Evolutionary conservation across 1,140 invertebrate genomes (phyloP).

Genomic region (Drosophila punjabiensis): DNA sequence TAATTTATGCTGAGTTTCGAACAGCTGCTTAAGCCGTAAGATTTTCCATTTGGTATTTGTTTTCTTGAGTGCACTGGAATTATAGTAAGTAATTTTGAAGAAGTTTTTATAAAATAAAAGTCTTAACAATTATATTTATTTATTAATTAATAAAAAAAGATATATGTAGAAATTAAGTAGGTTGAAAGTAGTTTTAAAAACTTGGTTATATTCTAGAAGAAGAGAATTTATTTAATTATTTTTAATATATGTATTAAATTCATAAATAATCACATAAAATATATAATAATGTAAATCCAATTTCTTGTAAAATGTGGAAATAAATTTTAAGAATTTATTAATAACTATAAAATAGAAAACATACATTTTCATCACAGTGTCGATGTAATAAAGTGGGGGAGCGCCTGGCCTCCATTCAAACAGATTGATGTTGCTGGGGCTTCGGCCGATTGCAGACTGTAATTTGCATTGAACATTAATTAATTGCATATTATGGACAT

Average conservation of each 20-base stretch:
- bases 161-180: too few relatives aligned
- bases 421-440: constrained; percentile 38
- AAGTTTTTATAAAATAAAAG: too few relatives aligned
- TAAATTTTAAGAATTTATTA: too few relatives aligned
- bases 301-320: too few relatives aligned
- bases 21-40: constrained; percentile 38
- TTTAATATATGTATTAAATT: too few relatives aligned
- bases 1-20: constrained; percentile 50
- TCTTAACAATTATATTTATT: neutral
- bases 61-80: constrained; percentile 15
- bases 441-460: constrained; percentile 55
- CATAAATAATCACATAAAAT: too few relatives aligned
- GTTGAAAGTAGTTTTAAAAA: too few relatives aligned
- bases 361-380: neutral
- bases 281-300: too few relatives aligned
- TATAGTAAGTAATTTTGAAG: too few relatives aligned
- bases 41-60: constrained; percentile 40
- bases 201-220: too few relatives aligned
- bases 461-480: constrained; percentile 82
- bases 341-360: neutral
- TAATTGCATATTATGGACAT: constrained; percentile 73
- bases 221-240: too few relatives aligned
- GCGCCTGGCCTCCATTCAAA: constrained; percentile 39
- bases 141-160: neutral
- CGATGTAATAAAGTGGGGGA: constrained; percentile 1